Evolutionary conservation across 2,888 invertebrate species (phyloP), one percentile per base, ranked within the genome.

Genomic region (Standfussiana lucernea): DNA sequence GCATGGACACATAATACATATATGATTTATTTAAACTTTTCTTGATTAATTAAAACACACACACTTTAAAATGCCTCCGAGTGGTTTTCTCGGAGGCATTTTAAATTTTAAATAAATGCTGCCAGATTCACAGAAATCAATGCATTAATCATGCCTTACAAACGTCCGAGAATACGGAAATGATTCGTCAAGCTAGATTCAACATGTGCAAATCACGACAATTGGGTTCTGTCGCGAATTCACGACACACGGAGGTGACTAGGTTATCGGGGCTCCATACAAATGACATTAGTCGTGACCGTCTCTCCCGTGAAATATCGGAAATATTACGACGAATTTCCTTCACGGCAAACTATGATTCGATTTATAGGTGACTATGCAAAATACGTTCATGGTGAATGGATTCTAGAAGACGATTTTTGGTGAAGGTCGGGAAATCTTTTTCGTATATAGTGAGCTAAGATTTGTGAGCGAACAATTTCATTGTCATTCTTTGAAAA

Each of bases 231-330:
- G 69, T 79, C 69, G 82, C 79, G 65, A 66, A 56, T 28, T 68
- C 47, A 67, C 67, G 56, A n/a, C 59, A 64, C 50, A 74, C 64
- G 28, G 47, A 24, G 64, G 64, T 72, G 82, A 85, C 77, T 77
- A 59, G 61, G 68, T 82, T 78, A 82, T 59, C 70, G 28, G 40
- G 61, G 32, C 69, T 64, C 28, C 66, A 74, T 59, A 62, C 70
- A 74, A 86, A 79, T 74, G 69, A 69, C n/a, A 40, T 86, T 86
- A 76, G 72, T 66, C 75, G 71, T 73, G 73, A 72, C 42, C 77
- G 13, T 66, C 50, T 56, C 80, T 32, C 64, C 21, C 18, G 61
- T 80, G 72, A 66, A 15, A 35, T 71, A 35, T 61, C 37, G 40
- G 35, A 40, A 80, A 72, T 80, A 32, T 74, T 28, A 40, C 15